These are phyloP conservation scores for Notodonta ziczac DNA, from an alignment of 2,888 invertebrate species.

Conservation along the genomic window DNA sequence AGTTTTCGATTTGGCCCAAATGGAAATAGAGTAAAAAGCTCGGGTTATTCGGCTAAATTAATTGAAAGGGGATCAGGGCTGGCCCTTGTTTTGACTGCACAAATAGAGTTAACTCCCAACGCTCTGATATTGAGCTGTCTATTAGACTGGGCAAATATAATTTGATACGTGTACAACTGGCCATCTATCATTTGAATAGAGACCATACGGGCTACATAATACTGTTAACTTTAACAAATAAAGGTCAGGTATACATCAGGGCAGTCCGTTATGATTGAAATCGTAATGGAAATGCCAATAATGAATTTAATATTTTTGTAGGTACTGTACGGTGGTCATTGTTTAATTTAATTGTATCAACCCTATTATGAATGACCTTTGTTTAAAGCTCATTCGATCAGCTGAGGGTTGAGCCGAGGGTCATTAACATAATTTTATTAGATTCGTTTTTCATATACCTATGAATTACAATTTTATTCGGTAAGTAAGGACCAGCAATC, in stretches of 20 bases:
- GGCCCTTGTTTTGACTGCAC: constrained; percentile 75
- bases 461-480: not conserved
- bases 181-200: not conserved
- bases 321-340: constrained; percentile 5
- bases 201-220: not conserved
- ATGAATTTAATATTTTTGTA: constrained; percentile 7
- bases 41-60: constrained; percentile 62
- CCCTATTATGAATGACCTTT: constrained; percentile 3
- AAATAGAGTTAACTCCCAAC: constrained; percentile 75
- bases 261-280: too few relatives aligned
- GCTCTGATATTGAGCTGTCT: constrained; percentile 65
- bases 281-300: not conserved
- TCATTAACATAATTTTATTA: not conserved
- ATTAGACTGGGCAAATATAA: constrained; percentile 64
- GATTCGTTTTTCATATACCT: not conserved
- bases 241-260: not conserved
- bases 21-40: constrained; percentile 61
- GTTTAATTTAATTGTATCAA: constrained; percentile 6
- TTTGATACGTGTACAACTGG: constrained; percentile 39
- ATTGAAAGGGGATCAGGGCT: constrained; percentile 68
- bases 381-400: not conserved
- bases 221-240: too few relatives aligned
- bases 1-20: constrained; percentile 54
- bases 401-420: not conserved
- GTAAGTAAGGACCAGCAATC: too few relatives aligned